Percentiles rank a stretch among this genome's conserved stretches.
These are phyloP conservation scores for Octomys mimax DNA, from an alignment of 2,797 vertebrate genomes.

Conservation along the genomic window DNA sequence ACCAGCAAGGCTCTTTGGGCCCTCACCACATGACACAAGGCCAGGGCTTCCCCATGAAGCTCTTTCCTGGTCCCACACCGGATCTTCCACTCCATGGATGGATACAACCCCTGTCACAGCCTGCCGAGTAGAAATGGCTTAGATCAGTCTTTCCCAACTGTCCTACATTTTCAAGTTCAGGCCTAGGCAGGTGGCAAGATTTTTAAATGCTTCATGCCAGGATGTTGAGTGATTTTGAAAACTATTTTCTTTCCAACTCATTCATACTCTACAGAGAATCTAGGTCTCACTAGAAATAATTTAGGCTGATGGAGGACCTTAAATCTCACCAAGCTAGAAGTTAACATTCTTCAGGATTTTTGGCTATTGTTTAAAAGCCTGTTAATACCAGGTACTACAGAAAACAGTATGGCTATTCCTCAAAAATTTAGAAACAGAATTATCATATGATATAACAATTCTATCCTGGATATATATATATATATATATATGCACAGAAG, in stretches of 20 bases:
- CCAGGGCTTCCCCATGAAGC: background rate
- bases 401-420: background rate
- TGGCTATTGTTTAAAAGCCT: background rate
- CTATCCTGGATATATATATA: background rate
- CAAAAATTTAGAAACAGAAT: background rate
- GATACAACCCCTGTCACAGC: background rate
- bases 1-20: background rate
- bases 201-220: background rate
- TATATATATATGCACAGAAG: background rate
- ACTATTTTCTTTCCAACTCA: background rate
- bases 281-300: background rate
- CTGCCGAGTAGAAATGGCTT: background rate
- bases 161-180: background rate
- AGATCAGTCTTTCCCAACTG: background rate
- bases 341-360: background rate
- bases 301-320: background rate
- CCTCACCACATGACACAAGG: background rate
- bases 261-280: background rate
- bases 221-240: background rate
- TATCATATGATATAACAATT: background rate
- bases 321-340: background rate
- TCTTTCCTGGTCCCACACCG: background rate
- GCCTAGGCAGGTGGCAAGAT: background rate
- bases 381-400: background rate
- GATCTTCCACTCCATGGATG: background rate